Base-by-base conservation (phyloP, 2,113 vertebrate genomes). In the Limnothrissa miodon region DNA sequence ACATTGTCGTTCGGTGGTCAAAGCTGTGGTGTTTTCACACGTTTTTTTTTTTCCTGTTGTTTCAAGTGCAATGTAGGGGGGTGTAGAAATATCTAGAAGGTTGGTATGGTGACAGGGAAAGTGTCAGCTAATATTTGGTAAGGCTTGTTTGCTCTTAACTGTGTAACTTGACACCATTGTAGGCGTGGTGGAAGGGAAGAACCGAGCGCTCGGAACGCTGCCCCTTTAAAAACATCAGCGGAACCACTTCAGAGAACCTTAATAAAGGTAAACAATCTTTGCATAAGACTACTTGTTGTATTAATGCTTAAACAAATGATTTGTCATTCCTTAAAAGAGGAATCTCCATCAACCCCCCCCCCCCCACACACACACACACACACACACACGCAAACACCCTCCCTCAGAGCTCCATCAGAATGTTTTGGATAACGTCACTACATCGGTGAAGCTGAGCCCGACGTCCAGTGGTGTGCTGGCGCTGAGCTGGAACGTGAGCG, bases 401-500 rank as follows among this genome's bases (percentile, higher is more conserved):
- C 0, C 3, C 46, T 25, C 84, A 90, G 93, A 81, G 44, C 46
- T 89, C 15, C 66, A 10, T 21, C 81, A 45, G 62, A 92, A 90
- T 13, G 33, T 92, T 0, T 85, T 87, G 92, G 45, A 82, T 5
- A 92, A 94, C 1, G 39, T 94, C 44, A 85, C 89, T 0, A 81
- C 93, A 29, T 90, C 89, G 1, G 88, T 94, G 39, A 17, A 1
- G 4, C 86, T 82, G n/a, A 78, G 53, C 1, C 80, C 85, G 66
- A 90, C 85, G 3, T 83, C 81, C 39, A 23, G 86, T 7, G 0
- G 48, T 0, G n/a, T n/a, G 10, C 8, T 80, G 0, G 86, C 86
- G 70, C 85, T 94, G 83, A 48, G 21, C 29, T 96, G 94, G 93
- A 93, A 89, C 59, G 5, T 96, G 17, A 88, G 89, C 5, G 92